Evolutionary conservation across 2,113 vertebrate species (phyloP), one percentile per base, ranked within the genome.

Genomic region (Chlorodrepanis virens): DNA sequence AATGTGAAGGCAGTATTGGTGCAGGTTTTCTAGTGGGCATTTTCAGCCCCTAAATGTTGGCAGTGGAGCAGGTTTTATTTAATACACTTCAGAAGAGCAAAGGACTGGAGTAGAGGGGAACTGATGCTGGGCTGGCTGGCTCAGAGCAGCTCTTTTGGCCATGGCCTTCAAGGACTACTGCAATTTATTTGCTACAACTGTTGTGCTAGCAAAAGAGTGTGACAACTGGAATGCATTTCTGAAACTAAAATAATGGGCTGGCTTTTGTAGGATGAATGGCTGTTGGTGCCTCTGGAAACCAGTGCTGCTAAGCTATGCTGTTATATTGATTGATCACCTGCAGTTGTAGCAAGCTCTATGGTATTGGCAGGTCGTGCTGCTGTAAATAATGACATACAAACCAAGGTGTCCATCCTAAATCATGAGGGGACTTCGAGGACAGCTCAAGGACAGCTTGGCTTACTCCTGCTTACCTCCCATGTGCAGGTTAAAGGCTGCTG

Each of bases 291-390:
- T 74, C 65, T 92, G 70, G 77, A 88, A 90, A 49, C 18, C 16
- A 25, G 28, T 27, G 13, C n/a, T 88, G 42, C 60, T 53, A 11
- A 47, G 42, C 31, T 37, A 0, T 27, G 42, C 59, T 40, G 24
- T 68, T 45, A n/a, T 1, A n/a, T 3, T 61, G 64, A 64, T 56
- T 78, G 19, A 56, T 72, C 0, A 0, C 49, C 57, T 60, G 37
- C 37, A 89, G 20, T 20, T 77, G 37, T 45, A 27, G 74, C 31
- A 77, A 44, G 37, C 14, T 53, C 16, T 14, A 1, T 44, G 28
- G 13, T 56, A 35, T 6, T 44, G 37, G 56, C 28, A 57, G 35
- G 45, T 84, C 0, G 2, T 78, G 60, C 45, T 94, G 65, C 24
- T 44, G 12, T 47, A 60, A 78, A 59, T 77, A 77, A 52, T 9